Evolutionary conservation across 2,797 vertebrate species (phyloP), one percentile per base, ranked within the genome.

Genomic region (Austrolebias charrua): DNA sequence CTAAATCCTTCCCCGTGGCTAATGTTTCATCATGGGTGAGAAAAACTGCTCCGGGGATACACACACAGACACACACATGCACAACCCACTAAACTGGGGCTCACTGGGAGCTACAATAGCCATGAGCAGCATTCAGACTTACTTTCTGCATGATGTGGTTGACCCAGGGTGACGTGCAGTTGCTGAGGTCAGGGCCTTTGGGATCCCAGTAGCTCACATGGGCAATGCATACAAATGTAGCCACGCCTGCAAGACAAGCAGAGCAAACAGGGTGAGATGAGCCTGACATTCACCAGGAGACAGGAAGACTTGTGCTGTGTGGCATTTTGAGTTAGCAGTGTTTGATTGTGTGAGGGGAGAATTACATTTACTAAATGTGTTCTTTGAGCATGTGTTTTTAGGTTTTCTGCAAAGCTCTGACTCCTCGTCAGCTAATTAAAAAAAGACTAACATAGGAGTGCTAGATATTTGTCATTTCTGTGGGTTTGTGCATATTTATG

Each of bases 111-210:
- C 69, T 44, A 48, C 24, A 8, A 63, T 59, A 57, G 69, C 70
- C 55, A 29, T 66, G 55, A 50, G 69, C 65, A 63, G 58, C 57
- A 12, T 51, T 81, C 70, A 66, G 70, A 89, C 91, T 94, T 92
- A 99, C 98, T 94, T 96, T 98, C 85, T 98, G 96, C 74, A 95
- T 95, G 85, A 99, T 98, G 82, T 98, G 95, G 86, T 95, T 98
- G 90, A 98, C 94, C 98, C 98, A 99, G 12, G 95, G 95, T 49
- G 97, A 99, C 71, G 96, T 98, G 82, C 97, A 99, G 90, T 99
- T 99, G 93, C 98, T 99, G 81, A 99, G 94, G 83, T 99, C 96
- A 14, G 98, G 97, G 74, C 98, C 98, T 88, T 94, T 93, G 24
- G 94, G 92, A 78, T 96, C 94, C 98, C 98, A 99, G 76, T 94